Conservation (phyloP, 1,140 invertebrate genomes). For the Drosophila ironensis region DNA sequence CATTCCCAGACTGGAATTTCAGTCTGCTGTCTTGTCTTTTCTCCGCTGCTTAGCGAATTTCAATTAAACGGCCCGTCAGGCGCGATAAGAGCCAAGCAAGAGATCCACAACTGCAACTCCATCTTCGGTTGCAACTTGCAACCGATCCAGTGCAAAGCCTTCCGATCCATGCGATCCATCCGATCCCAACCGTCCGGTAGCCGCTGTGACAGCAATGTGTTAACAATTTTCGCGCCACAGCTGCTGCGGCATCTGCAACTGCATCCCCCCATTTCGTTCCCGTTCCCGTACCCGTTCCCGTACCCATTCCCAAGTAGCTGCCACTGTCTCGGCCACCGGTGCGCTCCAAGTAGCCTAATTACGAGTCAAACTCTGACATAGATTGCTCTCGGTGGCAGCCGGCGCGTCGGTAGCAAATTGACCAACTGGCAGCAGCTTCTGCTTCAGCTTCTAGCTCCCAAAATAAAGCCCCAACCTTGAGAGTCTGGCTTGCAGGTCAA, state of each 20-base stretch:
- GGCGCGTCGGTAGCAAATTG: slow-evolving; percentile 44
- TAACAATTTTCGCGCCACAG: slow-evolving; percentile 77
- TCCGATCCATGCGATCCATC: background rate
- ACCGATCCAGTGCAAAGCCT: slow-evolving; percentile 9
- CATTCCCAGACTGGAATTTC: slow-evolving; percentile 50
- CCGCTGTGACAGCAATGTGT: slow-evolving; percentile 73
- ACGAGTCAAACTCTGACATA: slow-evolving; percentile 66
- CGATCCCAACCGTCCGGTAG: slow-evolving; percentile 21
- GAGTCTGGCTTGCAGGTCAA: background rate
- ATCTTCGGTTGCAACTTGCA: background rate
- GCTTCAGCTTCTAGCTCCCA: slow-evolving; percentile 24
- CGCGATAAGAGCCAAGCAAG: slow-evolving; percentile 47
- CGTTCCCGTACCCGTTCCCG: background rate
- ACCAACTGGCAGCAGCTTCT: slow-evolving; percentile 18
- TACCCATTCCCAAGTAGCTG: background rate
- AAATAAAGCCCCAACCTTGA: slow-evolving; percentile 38
- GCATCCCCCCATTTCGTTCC: slow-evolving; percentile 5
- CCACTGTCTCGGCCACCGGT: slow-evolving; percentile 14
- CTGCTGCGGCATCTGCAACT: slow-evolving; percentile 29
- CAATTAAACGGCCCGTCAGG: slow-evolving; percentile 73
- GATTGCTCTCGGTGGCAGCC: slow-evolving; percentile 54
- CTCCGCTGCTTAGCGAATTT: slow-evolving; percentile 53
- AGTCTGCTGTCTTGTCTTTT: slow-evolving; percentile 24
- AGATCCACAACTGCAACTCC: slow-evolving; percentile 16
- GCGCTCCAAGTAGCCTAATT: slow-evolving; percentile 75